Percentiles rank a stretch among this genome's conserved stretches.
Conservation (phyloP, 2,888 invertebrate genomes). For the Dyspetes luteomarginatus region DNA sequence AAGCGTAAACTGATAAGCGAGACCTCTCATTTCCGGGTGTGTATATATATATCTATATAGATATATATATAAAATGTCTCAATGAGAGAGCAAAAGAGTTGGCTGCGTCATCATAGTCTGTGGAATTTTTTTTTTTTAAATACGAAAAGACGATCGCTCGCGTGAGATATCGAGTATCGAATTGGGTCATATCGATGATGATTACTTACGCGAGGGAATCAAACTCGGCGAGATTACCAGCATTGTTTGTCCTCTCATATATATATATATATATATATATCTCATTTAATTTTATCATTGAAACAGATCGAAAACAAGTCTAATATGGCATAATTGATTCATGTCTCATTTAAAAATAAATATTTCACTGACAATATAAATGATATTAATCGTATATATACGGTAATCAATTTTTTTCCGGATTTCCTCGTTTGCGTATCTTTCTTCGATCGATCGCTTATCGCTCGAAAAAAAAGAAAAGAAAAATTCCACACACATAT, state of each 20-base stretch:
- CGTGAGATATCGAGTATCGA: slow-evolving; percentile 41
- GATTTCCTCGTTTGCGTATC: slow-evolving; percentile 36
- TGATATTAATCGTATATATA: no score
- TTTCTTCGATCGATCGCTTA: slow-evolving; percentile 45
- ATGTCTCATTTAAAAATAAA: slow-evolving; percentile 1
- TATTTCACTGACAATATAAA: slow-evolving; percentile 5
- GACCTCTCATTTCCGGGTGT: slow-evolving; percentile 18
- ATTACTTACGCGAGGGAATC: slow-evolving; percentile 35
- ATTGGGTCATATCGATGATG: slow-evolving; percentile 54
- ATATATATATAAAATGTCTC: no score
- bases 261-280: neutral
- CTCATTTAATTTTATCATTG: neutral
- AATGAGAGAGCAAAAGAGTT: neutral
- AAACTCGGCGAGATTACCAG: slow-evolving; percentile 34
- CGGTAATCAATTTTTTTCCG: slow-evolving; percentile 60
- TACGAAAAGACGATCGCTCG: slow-evolving; percentile 22
- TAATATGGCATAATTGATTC: slow-evolving; percentile 9
- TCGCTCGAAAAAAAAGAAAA: neutral
- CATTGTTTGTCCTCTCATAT: slow-evolving; percentile 2
- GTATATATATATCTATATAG: no score
- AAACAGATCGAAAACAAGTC: neutral
- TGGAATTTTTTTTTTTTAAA: slow-evolving; percentile 17
- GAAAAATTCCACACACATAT: neutral
- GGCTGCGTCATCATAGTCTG: slow-evolving; percentile 39
- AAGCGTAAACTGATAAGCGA: neutral